Evolutionary conservation across 2,797 vertebrate species (phyloP).

Genomic region (Momotus momota): DNA sequence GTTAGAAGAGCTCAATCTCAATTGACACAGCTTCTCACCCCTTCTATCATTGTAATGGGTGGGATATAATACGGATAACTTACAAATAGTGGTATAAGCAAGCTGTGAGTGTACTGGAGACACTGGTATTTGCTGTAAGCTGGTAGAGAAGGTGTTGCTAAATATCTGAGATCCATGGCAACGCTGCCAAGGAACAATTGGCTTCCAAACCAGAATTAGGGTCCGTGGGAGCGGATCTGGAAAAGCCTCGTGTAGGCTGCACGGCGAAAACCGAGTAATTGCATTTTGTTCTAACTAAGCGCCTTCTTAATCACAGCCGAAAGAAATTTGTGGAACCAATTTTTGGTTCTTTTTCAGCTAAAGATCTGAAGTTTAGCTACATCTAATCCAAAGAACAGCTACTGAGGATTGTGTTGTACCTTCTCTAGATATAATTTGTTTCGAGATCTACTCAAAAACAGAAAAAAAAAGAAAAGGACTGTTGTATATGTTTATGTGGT

Average conservation of each 20-base stretch:
- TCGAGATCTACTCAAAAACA: neutral
- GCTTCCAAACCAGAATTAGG: slow-evolving; percentile 60
- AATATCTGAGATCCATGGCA: slow-evolving; percentile 64
- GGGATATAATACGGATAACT: neutral
- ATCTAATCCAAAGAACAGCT: neutral
- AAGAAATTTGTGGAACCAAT: slow-evolving; percentile 27
- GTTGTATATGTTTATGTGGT: fast-evolving
- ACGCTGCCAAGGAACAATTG: slow-evolving; percentile 71
- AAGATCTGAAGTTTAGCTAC: neutral
- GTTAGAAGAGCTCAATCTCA: neutral
- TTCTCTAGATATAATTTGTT: neutral
- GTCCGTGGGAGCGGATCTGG: slow-evolving; percentile 75
- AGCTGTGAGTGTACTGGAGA: neutral
- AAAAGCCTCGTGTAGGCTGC: slow-evolving; percentile 58
- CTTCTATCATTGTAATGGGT: neutral
- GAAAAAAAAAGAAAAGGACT: neutral
- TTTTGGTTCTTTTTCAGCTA: slow-evolving; percentile 16
- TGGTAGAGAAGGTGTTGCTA: slow-evolving; percentile 64
- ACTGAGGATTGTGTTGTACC: fast-evolving
- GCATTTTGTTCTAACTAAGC: slow-evolving; percentile 72
- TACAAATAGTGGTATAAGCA: neutral
- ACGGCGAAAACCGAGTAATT: slow-evolving; percentile 74
- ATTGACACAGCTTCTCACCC: neutral
- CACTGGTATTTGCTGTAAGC: slow-evolving; percentile 42
- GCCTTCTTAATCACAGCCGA: slow-evolving; percentile 41